These are phyloP conservation scores for Steinernema scapterisci DNA, from an alignment of 2,888 invertebrate genomes.

Conservation along the genomic window DNA sequence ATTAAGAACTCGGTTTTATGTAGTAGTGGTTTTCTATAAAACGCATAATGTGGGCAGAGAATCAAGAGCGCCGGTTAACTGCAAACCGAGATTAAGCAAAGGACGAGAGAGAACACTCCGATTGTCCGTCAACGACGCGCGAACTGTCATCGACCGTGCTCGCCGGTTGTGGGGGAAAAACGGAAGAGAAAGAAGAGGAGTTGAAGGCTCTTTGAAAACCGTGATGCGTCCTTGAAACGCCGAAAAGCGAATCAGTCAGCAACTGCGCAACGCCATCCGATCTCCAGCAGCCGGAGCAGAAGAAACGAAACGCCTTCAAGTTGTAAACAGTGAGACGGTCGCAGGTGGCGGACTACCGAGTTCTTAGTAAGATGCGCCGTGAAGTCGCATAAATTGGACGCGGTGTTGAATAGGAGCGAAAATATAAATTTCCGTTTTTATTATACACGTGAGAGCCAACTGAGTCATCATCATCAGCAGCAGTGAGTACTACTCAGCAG, in stretches of 20 bases:
- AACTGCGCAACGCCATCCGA: background rate
- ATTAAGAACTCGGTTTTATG: slow-evolving; percentile 3
- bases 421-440: too few relatives aligned
- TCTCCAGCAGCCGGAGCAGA: background rate
- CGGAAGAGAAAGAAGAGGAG: slow-evolving; percentile 27
- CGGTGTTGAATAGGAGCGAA: too few relatives aligned
- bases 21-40: background rate
- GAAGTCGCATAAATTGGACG: too few relatives aligned
- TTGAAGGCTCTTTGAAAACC: slow-evolving; percentile 30
- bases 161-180: slow-evolving; percentile 12
- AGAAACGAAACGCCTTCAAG: slow-evolving; percentile 12
- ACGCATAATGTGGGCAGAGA: background rate
- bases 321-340: slow-evolving; percentile 8
- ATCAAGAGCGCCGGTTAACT: background rate
- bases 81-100: background rate
- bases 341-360: background rate
- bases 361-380: background rate
- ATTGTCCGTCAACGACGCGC: slow-evolving; percentile 16
- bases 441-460: too few relatives aligned
- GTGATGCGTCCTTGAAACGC: slow-evolving; percentile 30
- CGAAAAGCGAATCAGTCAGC: slow-evolving; percentile 27
- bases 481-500: too few relatives aligned
- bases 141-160: slow-evolving; percentile 21
- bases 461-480: too few relatives aligned
- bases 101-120: background rate